A percentile compares a stretch with the other conserved stretches of the same genome.
These are phyloP conservation scores for Microchirus variegatus DNA, from an alignment of 2,797 vertebrate species.

Conservation along the genomic window DNA sequence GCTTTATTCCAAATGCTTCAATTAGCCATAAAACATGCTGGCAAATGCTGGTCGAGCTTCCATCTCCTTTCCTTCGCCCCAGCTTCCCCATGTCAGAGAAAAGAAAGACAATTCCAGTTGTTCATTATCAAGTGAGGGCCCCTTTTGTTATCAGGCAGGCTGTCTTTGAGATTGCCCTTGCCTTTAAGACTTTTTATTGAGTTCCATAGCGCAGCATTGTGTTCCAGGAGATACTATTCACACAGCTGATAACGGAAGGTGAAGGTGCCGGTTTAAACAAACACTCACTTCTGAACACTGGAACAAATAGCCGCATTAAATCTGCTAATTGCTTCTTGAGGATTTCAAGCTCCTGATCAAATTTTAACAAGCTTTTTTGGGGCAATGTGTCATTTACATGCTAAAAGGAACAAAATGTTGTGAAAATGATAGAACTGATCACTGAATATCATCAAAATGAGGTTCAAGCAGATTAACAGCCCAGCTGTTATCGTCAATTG, in stretches of 20 bases:
- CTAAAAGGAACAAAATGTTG: conserved; percentile 50
- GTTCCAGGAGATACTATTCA: conserved; percentile 86
- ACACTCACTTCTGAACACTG: conserved; percentile 58
- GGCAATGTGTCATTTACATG: conserved; percentile 50
- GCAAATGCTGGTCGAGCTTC: conserved; percentile 70
- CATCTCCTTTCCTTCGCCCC: conserved; percentile 36
- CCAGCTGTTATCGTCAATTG: conserved; percentile 43
- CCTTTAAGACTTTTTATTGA: conserved; percentile 81
- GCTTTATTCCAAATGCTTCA: conserved; percentile 86
- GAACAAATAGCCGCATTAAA: conserved; percentile 73
- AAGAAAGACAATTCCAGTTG: conserved; percentile 71
- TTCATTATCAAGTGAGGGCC: conserved; percentile 83
- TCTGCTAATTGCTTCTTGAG: conserved; percentile 66
- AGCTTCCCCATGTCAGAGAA: conserved; percentile 45
- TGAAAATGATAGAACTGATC: conserved; percentile 49
- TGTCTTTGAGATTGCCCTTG: conserved; percentile 84
- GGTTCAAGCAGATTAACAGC: conserved; percentile 50
- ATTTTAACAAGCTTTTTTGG: conserved; percentile 54
- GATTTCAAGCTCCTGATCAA: conserved; percentile 54
- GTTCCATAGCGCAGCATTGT: conserved; percentile 79
- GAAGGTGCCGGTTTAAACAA: conserved; percentile 70
- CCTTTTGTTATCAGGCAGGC: conserved; percentile 78
- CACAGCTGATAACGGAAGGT: conserved; percentile 77
- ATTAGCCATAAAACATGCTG: conserved; percentile 85
- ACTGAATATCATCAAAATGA: conserved; percentile 45